Evolutionary conservation across 2,113 vertebrate genomes (phyloP).

Genomic region (Vulpes vulpes): DNA sequence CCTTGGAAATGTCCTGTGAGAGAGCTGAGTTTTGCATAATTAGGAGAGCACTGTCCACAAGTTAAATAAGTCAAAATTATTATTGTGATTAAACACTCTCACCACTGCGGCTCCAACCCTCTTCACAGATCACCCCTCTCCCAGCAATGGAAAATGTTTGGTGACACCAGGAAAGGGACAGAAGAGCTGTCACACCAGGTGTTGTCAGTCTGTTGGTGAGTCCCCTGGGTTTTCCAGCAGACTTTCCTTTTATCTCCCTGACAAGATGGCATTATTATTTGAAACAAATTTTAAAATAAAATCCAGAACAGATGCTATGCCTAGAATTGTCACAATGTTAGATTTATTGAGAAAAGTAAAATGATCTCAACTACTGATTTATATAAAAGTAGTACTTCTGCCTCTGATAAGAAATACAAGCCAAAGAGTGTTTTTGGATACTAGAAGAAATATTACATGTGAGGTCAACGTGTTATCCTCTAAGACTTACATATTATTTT

Average conservation of each 20-base stretch:
- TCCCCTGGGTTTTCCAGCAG: neutral
- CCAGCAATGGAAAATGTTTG: accelerated
- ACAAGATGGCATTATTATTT: neutral
- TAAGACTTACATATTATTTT: neutral
- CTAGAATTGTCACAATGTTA: neutral
- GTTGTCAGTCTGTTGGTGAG: neutral
- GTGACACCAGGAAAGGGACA: neutral
- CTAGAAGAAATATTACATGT: neutral
- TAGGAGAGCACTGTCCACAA: neutral
- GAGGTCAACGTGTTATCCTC: neutral
- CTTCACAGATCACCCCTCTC: neutral
- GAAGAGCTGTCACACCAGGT: too few relatives aligned
- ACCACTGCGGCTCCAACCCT: neutral
- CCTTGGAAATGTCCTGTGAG: neutral
- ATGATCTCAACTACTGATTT: constrained; percentile 12
- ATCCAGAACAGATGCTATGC: neutral
- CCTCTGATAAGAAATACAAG: neutral
- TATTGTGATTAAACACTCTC: neutral
- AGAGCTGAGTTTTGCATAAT: neutral
- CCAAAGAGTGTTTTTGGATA: neutral
- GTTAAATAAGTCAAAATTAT: neutral
- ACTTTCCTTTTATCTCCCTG: neutral
- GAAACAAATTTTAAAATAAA: constrained; percentile 46
- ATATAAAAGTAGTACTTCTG: neutral
- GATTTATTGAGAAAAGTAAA: neutral